Percentiles rank a stretch among this genome's conserved stretches.
Conservation (phyloP, 1,140 invertebrate genomes). For the Euwallacea fornicatus region DNA sequence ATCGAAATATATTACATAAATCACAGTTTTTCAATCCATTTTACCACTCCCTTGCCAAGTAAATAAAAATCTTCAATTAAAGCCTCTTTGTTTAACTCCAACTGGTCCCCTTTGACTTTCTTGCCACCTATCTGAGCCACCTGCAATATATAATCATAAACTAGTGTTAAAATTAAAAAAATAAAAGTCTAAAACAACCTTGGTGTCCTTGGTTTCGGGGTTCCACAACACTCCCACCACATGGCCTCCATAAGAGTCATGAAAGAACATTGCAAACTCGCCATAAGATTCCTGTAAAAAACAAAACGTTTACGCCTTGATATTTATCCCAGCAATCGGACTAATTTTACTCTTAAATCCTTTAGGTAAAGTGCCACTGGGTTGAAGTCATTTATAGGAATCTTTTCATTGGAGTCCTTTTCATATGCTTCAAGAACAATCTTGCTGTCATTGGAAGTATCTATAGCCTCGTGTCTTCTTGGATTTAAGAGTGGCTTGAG, state of each 20-base stretch:
- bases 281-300: slow-evolving; percentile 69
- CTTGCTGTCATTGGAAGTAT: slow-evolving; percentile 33
- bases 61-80: slow-evolving; percentile 74
- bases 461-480: slow-evolving; percentile 53
- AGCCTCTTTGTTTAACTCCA: slow-evolving; percentile 65
- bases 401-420: slow-evolving; percentile 45
- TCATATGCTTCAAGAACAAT: slow-evolving; percentile 45
- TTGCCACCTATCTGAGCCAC: slow-evolving; percentile 60
- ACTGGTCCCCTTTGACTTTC: slow-evolving; percentile 54
- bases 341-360: slow-evolving; percentile 69
- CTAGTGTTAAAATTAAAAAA: slow-evolving; percentile 46
- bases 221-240: slow-evolving; percentile 82
- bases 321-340: not conserved
- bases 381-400: slow-evolving; percentile 79
- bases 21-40: slow-evolving; percentile 53
- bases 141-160: slow-evolving; percentile 72
- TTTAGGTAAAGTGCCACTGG: slow-evolving; percentile 71
- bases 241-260: slow-evolving; percentile 81
- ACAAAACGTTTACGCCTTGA: not conserved
- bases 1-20: too few species aligned
- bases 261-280: slow-evolving; percentile 84
- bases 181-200: slow-evolving; percentile 53
- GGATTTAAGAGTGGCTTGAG: slow-evolving; percentile 63
- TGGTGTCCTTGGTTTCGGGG: slow-evolving; percentile 68
- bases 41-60: slow-evolving; percentile 65